Base-by-base conservation (phyloP, 2,888 invertebrate genomes). In the Amphipoea oculea region DNA sequence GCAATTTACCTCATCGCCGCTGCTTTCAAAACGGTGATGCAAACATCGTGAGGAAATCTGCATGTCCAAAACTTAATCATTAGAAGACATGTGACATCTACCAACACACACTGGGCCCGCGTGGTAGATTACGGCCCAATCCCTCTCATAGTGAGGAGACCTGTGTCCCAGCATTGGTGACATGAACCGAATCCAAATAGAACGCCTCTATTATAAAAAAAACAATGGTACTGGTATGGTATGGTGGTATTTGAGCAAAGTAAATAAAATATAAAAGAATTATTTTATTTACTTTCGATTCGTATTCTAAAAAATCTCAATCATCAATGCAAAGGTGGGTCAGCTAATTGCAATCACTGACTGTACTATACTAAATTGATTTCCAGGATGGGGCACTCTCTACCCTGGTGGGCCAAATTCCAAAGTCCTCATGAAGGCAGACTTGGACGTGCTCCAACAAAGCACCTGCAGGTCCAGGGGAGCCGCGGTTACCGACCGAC, bases 331-430 rank as follows among this genome's bases (percentile, higher is more conserved):
- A 29, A 29, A 29, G 29, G 29, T 29, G 29, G 29, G 29, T 29
- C 29, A 29, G 29, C 29, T 29, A 29, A 29, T 29, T 29, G 29
- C 29, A 29, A 1, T 29, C 29, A 29, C 29, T 29, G 29, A 29
- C 29, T 29, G 29, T 29, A 29, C 17, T 51, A 5, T 29, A 40
- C 17, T 23, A 57, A 29, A 20, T 54, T 42, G 1, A 17, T 69
- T 86, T 78, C 6, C 63, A 98, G 98, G 98, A 71, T 98, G 98
- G 98, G 98, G 98, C 20, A 96, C 97, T 0, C 73, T 90, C 0
- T 96, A 92, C 29, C 93, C 94, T 72, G 97, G 97, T 0, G 98
- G 97, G 0, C 94, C 96, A 0, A 91, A 87, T 23, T 97, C 98
- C 0, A 89, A 95, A 0, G 93, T 92, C 0, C 95, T 98, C 0